phyloP scores from a whole-genome alignment of 2,113 vertebrate genomes.

The Tretioscincus oriximinensis region DNA sequence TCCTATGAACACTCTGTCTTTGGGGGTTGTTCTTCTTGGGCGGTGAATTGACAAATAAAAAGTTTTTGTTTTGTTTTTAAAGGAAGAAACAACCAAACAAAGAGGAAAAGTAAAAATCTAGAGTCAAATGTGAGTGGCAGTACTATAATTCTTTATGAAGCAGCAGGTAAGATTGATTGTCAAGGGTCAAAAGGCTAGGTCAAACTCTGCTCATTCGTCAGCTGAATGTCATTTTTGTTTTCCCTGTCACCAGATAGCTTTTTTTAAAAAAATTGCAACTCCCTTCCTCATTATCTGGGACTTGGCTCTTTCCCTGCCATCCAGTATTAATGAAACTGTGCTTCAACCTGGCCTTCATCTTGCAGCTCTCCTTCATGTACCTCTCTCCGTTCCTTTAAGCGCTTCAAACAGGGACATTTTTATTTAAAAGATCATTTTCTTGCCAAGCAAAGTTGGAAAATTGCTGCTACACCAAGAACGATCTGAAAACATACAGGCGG shows the following conservation, averaged over 20 bases:
- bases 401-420: conserved; percentile 60
- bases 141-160: conserved; percentile 86
- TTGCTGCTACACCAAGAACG: conserved; percentile 42
- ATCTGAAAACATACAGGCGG: conserved; percentile 60
- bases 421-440: conserved; percentile 63
- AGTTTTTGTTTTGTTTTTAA: conserved; percentile 12
- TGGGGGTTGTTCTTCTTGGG: conserved; percentile 65
- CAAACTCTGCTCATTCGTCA: conserved; percentile 88
- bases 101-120: conserved; percentile 77
- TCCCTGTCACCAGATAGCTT: conserved; percentile 83
- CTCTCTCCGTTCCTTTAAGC: conserved; percentile 58
- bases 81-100: conserved; percentile 37
- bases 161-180: conserved; percentile 90
- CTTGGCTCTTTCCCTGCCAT: conserved; percentile 81
- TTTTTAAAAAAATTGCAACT: conserved; percentile 79
- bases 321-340: conserved; percentile 81
- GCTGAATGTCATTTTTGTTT: conserved; percentile 96
- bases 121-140: conserved; percentile 84
- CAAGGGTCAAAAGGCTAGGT: conserved; percentile 96
- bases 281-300: conserved; percentile 83
- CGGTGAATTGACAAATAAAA: conserved; percentile 57
- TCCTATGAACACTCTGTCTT: conserved; percentile 51
- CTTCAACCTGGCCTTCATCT: conserved; percentile 82
- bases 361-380: conserved; percentile 72
- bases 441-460: conserved; percentile 53